Evolutionary conservation across 2,888 invertebrate genomes (phyloP).

Genomic region (Ashinkailepas kermadecensis): DNA sequence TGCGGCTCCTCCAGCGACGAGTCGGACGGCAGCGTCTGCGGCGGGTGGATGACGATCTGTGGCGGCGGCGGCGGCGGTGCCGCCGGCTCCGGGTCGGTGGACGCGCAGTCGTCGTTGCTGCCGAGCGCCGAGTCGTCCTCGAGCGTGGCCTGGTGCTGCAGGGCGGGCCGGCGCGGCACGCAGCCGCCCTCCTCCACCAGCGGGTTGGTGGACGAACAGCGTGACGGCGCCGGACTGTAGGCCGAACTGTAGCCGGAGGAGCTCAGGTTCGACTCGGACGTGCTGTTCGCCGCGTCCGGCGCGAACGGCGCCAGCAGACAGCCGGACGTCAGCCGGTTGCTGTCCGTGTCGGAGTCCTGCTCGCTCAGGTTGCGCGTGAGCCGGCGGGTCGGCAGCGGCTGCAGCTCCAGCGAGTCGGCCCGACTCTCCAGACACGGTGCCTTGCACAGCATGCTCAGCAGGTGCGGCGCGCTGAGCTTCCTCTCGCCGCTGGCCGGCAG

Average conservation of each 20-base stretch:
- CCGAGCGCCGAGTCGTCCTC: constrained; percentile 29
- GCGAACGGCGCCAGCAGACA: constrained; percentile 66
- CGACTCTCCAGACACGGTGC: background rate
- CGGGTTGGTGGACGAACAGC: constrained; percentile 73
- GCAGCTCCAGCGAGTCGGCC: background rate
- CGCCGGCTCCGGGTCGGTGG: background rate
- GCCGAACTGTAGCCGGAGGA: constrained; percentile 78
- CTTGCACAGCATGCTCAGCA: background rate
- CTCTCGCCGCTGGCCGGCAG: background rate
- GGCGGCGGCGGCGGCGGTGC: constrained; percentile 29
- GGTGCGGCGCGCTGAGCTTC: constrained; percentile 12
- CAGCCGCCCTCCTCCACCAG: constrained; percentile 42
- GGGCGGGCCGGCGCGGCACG: constrained; percentile 4
- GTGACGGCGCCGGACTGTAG: constrained; percentile 73
- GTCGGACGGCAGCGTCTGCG: constrained; percentile 29
- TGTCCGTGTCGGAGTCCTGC: constrained; percentile 62
- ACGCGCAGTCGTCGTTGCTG: constrained; percentile 19
- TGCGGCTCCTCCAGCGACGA: constrained; percentile 33
- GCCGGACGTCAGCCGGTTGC: constrained; percentile 49
- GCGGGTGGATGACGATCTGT: constrained; percentile 31
- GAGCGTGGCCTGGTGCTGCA: constrained; percentile 9
- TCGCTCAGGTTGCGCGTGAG: constrained; percentile 69
- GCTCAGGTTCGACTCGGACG: constrained; percentile 73
- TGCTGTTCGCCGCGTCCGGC: constrained; percentile 54
- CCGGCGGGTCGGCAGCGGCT: constrained; percentile 36